Percentiles rank a stretch among this genome's conserved stretches.
Conservation (phyloP, 37 sponge, comb jelly and placozoan species). For the Bolinopsis microptera region DNA sequence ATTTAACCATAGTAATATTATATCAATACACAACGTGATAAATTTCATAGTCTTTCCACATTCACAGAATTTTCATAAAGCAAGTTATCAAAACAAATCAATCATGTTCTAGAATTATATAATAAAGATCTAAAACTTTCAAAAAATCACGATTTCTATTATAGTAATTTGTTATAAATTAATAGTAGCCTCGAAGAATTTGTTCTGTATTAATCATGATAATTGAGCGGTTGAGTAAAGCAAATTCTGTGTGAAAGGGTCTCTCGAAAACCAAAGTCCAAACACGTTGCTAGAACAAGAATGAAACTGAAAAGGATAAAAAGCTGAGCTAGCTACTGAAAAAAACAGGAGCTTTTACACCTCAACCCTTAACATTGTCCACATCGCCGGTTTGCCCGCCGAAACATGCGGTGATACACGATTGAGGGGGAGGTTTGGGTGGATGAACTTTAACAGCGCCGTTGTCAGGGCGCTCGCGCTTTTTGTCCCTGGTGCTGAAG, state of each 20-base stretch:
- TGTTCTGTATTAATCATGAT: neutral
- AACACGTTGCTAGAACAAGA: neutral
- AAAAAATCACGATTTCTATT: neutral
- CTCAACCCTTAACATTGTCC: constrained; percentile 30
- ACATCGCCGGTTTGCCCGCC: constrained; percentile 38
- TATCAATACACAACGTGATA: neutral
- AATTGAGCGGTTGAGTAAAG: neutral
- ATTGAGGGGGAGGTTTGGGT: neutral
- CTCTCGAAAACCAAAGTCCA: neutral
- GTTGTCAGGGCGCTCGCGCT: neutral
- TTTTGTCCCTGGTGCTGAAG: constrained; percentile 10
- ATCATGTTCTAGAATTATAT: neutral
- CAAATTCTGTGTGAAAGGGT: no score
- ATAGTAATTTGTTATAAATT: neutral
- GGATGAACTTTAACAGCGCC: constrained; percentile 20
- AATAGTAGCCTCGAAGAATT: neutral
- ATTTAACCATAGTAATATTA: neutral
- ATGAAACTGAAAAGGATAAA: neutral
- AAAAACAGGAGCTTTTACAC: neutral
- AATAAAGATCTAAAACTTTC: neutral
- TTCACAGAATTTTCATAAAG: neutral
- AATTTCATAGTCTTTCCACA: neutral
- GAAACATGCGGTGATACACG: constrained; percentile 37
- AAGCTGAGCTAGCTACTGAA: neutral
- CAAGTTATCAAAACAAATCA: neutral